Evolutionary conservation across 1,140 invertebrate genomes (phyloP), one percentile per base, ranked within the genome.

Genomic region (Prorops nasuta): DNA sequence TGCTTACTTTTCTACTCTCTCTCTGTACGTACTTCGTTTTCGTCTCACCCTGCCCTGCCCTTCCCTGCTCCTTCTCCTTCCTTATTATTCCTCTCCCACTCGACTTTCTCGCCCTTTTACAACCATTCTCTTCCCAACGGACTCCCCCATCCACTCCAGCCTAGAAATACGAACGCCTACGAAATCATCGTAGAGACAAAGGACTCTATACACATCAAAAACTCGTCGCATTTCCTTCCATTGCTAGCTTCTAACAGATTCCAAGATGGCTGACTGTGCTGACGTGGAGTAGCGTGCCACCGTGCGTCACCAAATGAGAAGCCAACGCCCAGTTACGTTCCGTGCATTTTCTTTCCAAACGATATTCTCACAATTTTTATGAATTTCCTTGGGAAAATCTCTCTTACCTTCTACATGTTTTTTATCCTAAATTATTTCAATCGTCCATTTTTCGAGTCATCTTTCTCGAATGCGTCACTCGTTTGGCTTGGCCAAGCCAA

Each of bases 1-100:
- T 41, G 44, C 45, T 48, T 44, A 52, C 49, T 61, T 47, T 60
- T 63, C 51, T 36, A 57, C 41, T 21, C 44, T 24, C 28, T 39
- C 47, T 22, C 43, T 38, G 54, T 56, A 41, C 46, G 37, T 22
- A 46, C 28, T 35, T 43, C 38, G 2, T 22, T 15, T 20, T 34
- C 20, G 21, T 37, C 28, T 28, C 43, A 22, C 63, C 57, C 46
- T 63, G 53, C 51, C 46, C 28, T 38, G 40, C 50, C 59, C 54
- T 54, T 46, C 50, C 52, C 31, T 35, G 19, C 41, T 51, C 42
- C 15, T 15, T 32, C 42, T 47, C 24, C 8, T 21, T 38, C 31
- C 22, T 14, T 22, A 2, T 47, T n/a, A n/a, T n/a, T n/a, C 44
- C 28, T 22, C 10, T 15, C 16, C 6, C 9, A 35, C 6, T 35